A percentile compares a stretch with the other conserved stretches of the same genome.
Evolutionary conservation across 2,113 vertebrate genomes (phyloP).

Genomic region (Callaeas wilsoni): DNA sequence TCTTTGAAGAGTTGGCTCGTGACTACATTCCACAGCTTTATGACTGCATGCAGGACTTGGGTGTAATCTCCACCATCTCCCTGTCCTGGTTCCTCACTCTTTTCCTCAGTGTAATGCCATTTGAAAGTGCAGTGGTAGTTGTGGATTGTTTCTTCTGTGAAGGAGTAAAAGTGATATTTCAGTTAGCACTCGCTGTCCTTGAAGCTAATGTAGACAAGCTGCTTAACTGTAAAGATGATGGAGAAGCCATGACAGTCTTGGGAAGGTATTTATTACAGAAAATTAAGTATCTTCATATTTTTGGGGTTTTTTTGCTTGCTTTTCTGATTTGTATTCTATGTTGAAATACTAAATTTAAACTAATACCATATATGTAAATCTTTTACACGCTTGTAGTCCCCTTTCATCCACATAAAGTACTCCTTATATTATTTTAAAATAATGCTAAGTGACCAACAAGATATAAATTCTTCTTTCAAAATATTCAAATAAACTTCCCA

Average conservation of each 20-base stretch:
- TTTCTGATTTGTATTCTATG: neutral
- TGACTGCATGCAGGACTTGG: slow-evolving; percentile 98
- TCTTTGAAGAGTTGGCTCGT: slow-evolving; percentile 93
- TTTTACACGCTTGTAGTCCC: neutral
- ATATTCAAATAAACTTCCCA: neutral
- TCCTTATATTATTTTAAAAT: neutral
- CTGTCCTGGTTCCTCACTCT: slow-evolving; percentile 99
- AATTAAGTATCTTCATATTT: neutral
- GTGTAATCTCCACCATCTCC: slow-evolving; percentile 97
- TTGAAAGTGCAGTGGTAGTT: slow-evolving; percentile 96
- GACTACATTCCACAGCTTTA: slow-evolving; percentile 96
- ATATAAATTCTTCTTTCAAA: neutral
- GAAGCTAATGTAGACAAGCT: slow-evolving; percentile 95
- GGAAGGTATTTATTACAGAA: slow-evolving; percentile 80
- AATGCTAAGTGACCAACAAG: neutral
- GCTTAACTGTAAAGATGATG: slow-evolving; percentile 94
- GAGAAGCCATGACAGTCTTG: slow-evolving; percentile 97
- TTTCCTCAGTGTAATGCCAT: slow-evolving; percentile 98
- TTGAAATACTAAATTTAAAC: neutral
- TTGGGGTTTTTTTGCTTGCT: neutral
- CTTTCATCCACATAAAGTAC: neutral
- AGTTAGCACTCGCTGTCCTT: slow-evolving; percentile 91
- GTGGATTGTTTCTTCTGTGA: slow-evolving; percentile 99
- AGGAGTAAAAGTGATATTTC: slow-evolving; percentile 99
- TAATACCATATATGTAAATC: neutral